These are phyloP conservation scores for Pachyrhynchus sulphureomaculatus DNA, from an alignment of 1,140 invertebrate genomes.

Conservation along the genomic window DNA sequence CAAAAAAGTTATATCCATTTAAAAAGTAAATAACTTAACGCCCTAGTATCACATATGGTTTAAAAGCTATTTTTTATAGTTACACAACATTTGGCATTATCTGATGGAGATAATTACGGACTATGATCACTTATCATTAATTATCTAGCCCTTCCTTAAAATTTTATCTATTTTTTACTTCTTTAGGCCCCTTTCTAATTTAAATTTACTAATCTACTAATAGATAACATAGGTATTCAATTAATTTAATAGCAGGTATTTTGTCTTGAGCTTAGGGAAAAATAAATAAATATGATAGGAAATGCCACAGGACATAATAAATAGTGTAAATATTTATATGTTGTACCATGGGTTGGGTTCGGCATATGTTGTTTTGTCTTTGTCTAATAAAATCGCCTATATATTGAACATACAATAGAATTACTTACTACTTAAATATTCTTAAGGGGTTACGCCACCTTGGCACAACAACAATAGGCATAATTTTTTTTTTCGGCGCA, in stretches of 20 bases:
- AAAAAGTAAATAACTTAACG: conserved; percentile 19
- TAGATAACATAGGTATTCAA: conserved; percentile 4
- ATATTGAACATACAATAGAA: too few relatives aligned
- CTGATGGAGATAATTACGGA: conserved; percentile 26
- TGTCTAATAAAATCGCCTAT: too few relatives aligned
- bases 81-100: conserved; percentile 30
- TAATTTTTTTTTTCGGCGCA: too few relatives aligned
- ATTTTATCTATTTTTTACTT: background rate
- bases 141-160: conserved; percentile 21
- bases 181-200: conserved; percentile 15
- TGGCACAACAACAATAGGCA: too few relatives aligned
- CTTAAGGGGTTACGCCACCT: too few relatives aligned
- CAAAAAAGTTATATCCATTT: conserved; percentile 3
- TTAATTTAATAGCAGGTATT: background rate
- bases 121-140: conserved; percentile 25
- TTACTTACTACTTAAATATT: too few relatives aligned
- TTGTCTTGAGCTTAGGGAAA: too few relatives aligned
- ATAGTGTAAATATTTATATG: too few relatives aligned
- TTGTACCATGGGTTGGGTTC: too few relatives aligned
- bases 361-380: too few relatives aligned
- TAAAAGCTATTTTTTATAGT: conserved; percentile 25
- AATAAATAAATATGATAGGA: too few relatives aligned
- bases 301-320: too few relatives aligned
- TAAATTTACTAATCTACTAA: conserved; percentile 26
- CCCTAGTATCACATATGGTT: background rate